Base-by-base conservation (phyloP, 2,797 vertebrate genomes). In the Melanotaenia boesemani region DNA sequence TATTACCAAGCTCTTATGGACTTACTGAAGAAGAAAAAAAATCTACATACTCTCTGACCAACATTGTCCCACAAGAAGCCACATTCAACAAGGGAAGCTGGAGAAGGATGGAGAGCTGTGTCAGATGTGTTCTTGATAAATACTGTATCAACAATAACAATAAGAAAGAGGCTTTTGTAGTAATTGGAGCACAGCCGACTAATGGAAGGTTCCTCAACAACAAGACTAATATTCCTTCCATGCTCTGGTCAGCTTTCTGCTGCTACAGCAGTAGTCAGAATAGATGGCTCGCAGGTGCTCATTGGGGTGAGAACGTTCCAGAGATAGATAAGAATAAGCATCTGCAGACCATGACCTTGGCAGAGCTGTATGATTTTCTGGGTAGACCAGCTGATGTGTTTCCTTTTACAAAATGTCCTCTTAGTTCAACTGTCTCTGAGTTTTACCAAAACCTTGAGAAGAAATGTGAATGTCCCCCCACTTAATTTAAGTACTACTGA, bases 171-270 rank as follows among this genome's bases (percentile, higher is more conserved):
- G 67, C 61, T 8, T 85, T 32, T 71, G 28, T 85, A 7, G 70
- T 85, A 24, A 79, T 58, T 5, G 83, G 86, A 71, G 79, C 83
- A 4, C 2, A 36, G 39, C 76, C 80, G 2, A 56, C 74, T 8
- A 1, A 1, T 2, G 7, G 0, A 18, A 62, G 1, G 0, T 1
- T 1, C 0, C 69, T 79, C 13, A 70, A 44, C 0, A 50, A 56
- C 1, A 44, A 0, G 22, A 4, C 79, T 1, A 84, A 84, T 76
- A 63, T 86, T 61, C 86, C 84, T 0, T n/a, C 26, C 4, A n/a
- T 41, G n/a, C 70, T 88, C 44, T 86, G 86, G 86, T 76, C 81
- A 10, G 79, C 86, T 0, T 86, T 84, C 59, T 84, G 84, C 67
- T 88, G 86, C 30, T 68, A 67, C 36, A 83, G 28, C 26, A 2